phyloP scores from a whole-genome alignment of 2,888 invertebrate genomes.

The Melanostoma mellinum region DNA sequence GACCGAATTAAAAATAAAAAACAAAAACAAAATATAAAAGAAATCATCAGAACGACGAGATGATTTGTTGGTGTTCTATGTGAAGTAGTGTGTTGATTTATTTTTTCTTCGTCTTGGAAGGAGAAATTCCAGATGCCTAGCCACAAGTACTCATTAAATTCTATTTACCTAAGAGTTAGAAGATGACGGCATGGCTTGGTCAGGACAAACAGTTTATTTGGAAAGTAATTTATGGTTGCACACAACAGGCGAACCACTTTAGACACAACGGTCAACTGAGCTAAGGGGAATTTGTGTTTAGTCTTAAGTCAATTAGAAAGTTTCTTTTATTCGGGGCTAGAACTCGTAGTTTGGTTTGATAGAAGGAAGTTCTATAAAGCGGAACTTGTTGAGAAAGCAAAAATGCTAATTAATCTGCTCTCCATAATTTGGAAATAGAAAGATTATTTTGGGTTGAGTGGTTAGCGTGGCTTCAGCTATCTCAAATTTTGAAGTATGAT shows the following conservation, averaged over 20 bases:
- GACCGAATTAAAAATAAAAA: slow-evolving; percentile 47
- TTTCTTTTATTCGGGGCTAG: slow-evolving; percentile 36
- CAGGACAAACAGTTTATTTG: slow-evolving; percentile 32
- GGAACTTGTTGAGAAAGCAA: slow-evolving; percentile 44
- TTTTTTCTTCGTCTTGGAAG: slow-evolving; percentile 52
- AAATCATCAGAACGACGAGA: neutral
- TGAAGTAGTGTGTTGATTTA: slow-evolving; percentile 27
- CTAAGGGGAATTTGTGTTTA: slow-evolving; percentile 62
- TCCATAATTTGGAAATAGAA: too few species aligned
- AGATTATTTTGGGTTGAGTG: too few species aligned
- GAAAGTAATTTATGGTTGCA: slow-evolving; percentile 67
- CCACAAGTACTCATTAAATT: slow-evolving; percentile 70
- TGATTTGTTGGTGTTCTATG: slow-evolving; percentile 46
- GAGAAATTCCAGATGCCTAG: slow-evolving; percentile 59
- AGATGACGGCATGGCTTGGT: neutral
- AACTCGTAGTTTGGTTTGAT: slow-evolving; percentile 34
- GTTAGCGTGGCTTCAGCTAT: too few species aligned
- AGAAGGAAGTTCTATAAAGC: slow-evolving; percentile 27
- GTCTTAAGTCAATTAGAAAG: slow-evolving; percentile 69
- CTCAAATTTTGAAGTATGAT: too few species aligned
- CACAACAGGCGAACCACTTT: slow-evolving; percentile 59
- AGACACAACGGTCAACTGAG: slow-evolving; percentile 67
- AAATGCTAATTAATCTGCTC: slow-evolving; percentile 58
- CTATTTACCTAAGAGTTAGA: slow-evolving; percentile 44
- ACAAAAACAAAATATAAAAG: slow-evolving; percentile 5